Evolutionary conservation across 1,140 invertebrate genomes (phyloP).

Genomic region (Elymnias hypermnestra): DNA sequence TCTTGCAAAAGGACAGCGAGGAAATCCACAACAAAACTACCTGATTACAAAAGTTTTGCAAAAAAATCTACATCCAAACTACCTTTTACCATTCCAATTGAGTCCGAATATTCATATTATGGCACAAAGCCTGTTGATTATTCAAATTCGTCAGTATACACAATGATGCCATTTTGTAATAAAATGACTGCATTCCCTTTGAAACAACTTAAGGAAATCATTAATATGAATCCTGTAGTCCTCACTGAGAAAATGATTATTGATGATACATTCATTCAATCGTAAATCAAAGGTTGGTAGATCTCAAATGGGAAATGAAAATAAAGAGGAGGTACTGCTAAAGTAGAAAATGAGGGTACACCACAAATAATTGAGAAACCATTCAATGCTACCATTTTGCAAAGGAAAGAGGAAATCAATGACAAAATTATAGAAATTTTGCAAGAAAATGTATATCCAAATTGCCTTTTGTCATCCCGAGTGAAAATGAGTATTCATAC

Average conservation of each 20-base stretch:
- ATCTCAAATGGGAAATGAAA: no score
- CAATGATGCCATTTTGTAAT: constrained; percentile 41
- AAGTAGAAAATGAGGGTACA: no score
- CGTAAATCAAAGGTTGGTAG: no score
- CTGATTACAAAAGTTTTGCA: constrained; percentile 29
- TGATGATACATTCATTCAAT: neutral
- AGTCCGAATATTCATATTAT: constrained; percentile 40
- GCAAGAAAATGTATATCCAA: constrained; percentile 58
- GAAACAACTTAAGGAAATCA: constrained; percentile 38
- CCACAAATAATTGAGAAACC: constrained; percentile 22
- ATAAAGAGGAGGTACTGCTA: no score
- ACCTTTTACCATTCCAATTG: constrained; percentile 19
- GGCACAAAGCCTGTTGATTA: constrained; percentile 33
- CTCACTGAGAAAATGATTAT: constrained; percentile 25
- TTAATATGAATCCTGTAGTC: constrained; percentile 40
- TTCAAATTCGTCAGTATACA: constrained; percentile 38
- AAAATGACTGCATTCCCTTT: constrained; percentile 34
- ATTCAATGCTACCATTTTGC: neutral
- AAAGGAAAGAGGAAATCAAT: constrained; percentile 53
- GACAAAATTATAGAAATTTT: constrained; percentile 31
- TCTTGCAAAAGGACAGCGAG: constrained; percentile 35
- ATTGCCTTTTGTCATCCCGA: constrained; percentile 27
- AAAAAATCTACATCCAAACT: constrained; percentile 56
- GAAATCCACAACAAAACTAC: constrained; percentile 54
- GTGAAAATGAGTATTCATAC: constrained; percentile 32